phyloP scores from a whole-genome alignment of 1,140 invertebrate genomes.

The Neodiprion virginianus region DNA sequence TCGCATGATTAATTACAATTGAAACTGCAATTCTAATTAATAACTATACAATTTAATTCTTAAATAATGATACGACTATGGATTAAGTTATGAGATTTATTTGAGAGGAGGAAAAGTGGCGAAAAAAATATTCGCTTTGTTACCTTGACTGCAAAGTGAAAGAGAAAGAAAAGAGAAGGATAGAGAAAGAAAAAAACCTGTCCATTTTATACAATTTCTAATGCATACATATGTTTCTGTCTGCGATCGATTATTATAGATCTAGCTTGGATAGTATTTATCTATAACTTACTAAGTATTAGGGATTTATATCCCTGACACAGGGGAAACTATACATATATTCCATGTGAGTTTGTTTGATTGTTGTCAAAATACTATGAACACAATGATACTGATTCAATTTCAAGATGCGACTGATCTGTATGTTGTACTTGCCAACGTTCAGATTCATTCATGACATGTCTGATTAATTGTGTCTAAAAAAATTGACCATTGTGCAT shows the following conservation, averaged over 20 bases:
- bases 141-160: slow-evolving; percentile 10
- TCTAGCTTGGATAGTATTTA: slow-evolving; percentile 57
- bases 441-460: too few species aligned
- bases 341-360: not conserved
- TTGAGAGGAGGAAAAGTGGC: not conserved
- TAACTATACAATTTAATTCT: slow-evolving; percentile 40
- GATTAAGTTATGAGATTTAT: slow-evolving; percentile 32
- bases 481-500: too few species aligned
- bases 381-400: not conserved
- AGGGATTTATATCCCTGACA: not conserved
- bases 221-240: slow-evolving; percentile 50
- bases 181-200: slow-evolving; percentile 34
- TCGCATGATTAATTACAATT: slow-evolving; percentile 19
- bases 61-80: slow-evolving; percentile 26
- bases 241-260: slow-evolving; percentile 48
- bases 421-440: too few species aligned
- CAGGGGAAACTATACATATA: not conserved
- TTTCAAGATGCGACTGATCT: too few species aligned
- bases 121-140: slow-evolving; percentile 3
- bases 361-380: not conserved
- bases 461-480: too few species aligned
- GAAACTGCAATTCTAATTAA: not conserved
- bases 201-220: slow-evolving; percentile 62
- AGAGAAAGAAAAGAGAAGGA: slow-evolving; percentile 21
- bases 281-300: slow-evolving; percentile 34